A percentile compares a stretch with the other conserved stretches of the same genome.
Evolutionary conservation across 2,113 vertebrate species (phyloP).

Genomic region (Halcyon senegalensis): DNA sequence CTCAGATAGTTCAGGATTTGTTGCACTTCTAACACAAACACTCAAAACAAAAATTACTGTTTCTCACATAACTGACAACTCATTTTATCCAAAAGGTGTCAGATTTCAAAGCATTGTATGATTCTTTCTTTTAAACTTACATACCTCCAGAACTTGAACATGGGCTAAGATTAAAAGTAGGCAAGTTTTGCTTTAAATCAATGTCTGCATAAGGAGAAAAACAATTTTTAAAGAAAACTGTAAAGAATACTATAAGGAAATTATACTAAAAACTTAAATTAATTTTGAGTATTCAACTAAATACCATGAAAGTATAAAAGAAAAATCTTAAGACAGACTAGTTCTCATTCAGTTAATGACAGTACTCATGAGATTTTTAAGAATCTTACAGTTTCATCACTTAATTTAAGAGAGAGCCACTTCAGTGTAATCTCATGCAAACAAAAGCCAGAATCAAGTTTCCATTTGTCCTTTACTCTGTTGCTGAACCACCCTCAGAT

Average conservation of each 20-base stretch:
- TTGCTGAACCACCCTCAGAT: constrained; percentile 34
- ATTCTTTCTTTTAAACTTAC: not conserved
- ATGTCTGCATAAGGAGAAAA: not conserved
- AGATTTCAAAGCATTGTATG: constrained; percentile 9
- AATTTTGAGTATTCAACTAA: not conserved
- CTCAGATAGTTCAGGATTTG: not conserved
- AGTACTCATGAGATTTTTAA: constrained; percentile 11
- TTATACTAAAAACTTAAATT: not conserved
- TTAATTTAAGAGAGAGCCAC: constrained; percentile 14
- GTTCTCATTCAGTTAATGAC: not conserved
- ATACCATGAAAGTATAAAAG: not conserved
- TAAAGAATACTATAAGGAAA: not conserved
- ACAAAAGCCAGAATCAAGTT: constrained; percentile 51
- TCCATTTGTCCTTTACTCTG: constrained; percentile 5
- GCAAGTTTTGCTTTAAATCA: not conserved
- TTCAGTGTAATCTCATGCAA: constrained; percentile 54
- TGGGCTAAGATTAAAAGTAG: not conserved
- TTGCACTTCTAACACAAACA: not conserved
- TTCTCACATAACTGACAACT: not conserved
- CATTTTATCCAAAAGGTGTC: not conserved
- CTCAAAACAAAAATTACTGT: not conserved
- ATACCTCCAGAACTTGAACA: not conserved
- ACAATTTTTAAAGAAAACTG: not conserved
- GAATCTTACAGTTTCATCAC: constrained; percentile 30
- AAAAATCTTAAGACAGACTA: not conserved